Evolutionary conservation across 2,113 vertebrate species (phyloP).

Genomic region (Helogale parvula): DNA sequence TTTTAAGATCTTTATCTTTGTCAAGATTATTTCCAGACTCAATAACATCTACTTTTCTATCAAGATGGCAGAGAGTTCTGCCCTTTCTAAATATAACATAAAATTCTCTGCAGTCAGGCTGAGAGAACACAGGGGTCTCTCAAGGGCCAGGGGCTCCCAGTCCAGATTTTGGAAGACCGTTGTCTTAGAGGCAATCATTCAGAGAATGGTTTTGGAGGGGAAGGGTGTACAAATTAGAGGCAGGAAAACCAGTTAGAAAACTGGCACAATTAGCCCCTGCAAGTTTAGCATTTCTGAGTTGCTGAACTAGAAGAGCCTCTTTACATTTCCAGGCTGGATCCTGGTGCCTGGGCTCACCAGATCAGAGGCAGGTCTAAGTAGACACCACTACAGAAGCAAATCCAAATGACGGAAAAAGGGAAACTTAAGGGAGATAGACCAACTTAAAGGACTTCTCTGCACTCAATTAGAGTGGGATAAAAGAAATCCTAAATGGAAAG

Average conservation of each 20-base stretch:
- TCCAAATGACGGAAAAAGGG: not conserved
- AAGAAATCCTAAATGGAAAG: not conserved
- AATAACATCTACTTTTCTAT: not conserved
- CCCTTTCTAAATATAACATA: not conserved
- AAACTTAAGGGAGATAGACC: not conserved
- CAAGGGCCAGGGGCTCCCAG: not conserved
- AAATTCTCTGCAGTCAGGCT: not conserved
- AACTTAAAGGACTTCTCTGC: not conserved
- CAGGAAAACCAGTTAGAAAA: not conserved
- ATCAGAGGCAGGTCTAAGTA: not conserved
- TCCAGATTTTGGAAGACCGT: not conserved
- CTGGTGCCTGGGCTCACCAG: not conserved
- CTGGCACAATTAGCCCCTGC: not conserved
- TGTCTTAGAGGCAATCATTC: not conserved
- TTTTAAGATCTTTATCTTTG: not conserved
- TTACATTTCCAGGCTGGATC: not conserved
- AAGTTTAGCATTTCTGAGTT: not conserved
- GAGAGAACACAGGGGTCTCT: not conserved
- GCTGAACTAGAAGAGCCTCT: not conserved
- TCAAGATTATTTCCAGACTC: not conserved
- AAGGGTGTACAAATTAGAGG: not conserved
- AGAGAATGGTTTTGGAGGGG: not conserved
- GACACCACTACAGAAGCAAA: not conserved
- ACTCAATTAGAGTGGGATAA: not conserved
- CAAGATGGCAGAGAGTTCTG: not conserved